Percentiles rank a stretch among this genome's conserved stretches.
phyloP scores from a whole-genome alignment of 2,797 vertebrate genomes.

The Sphenodon punctatus region DNA sequence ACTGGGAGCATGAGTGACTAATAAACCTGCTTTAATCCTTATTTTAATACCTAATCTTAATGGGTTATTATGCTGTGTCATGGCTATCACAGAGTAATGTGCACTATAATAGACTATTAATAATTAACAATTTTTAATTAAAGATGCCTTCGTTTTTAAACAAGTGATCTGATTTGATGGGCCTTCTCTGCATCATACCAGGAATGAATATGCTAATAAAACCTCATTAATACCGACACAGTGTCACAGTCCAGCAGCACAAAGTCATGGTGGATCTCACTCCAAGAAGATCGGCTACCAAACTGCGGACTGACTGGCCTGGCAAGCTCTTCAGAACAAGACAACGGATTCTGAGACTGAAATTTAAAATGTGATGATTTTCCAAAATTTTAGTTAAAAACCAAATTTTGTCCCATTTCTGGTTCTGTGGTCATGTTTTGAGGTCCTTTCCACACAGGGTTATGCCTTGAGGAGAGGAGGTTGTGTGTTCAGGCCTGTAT shows the following conservation, averaged over 20 bases:
- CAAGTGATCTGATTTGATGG: not conserved
- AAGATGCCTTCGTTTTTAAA: not conserved
- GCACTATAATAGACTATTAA: not conserved
- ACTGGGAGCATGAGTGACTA: not conserved
- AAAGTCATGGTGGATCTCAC: accelerated
- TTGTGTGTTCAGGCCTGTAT: too few relatives aligned
- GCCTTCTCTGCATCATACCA: not conserved
- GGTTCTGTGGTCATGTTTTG: too few relatives aligned
- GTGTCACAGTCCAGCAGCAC: not conserved
- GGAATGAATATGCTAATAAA: accelerated
- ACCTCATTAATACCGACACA: accelerated
- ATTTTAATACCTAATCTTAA: not conserved
- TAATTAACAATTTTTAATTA: not conserved
- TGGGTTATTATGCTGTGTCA: not conserved
- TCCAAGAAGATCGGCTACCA: accelerated
- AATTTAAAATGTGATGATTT: too few relatives aligned
- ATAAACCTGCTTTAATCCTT: not conserved
- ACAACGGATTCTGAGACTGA: too few relatives aligned
- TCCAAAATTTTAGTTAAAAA: too few relatives aligned
- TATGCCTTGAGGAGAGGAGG: too few relatives aligned
- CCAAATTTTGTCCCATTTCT: too few relatives aligned
- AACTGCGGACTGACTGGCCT: too few relatives aligned
- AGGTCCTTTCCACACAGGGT: too few relatives aligned
- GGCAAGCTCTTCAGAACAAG: too few relatives aligned
- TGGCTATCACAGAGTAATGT: not conserved